These are phyloP conservation scores for Gibbula magus DNA, from an alignment of 2,888 invertebrate species.

Conservation along the genomic window DNA sequence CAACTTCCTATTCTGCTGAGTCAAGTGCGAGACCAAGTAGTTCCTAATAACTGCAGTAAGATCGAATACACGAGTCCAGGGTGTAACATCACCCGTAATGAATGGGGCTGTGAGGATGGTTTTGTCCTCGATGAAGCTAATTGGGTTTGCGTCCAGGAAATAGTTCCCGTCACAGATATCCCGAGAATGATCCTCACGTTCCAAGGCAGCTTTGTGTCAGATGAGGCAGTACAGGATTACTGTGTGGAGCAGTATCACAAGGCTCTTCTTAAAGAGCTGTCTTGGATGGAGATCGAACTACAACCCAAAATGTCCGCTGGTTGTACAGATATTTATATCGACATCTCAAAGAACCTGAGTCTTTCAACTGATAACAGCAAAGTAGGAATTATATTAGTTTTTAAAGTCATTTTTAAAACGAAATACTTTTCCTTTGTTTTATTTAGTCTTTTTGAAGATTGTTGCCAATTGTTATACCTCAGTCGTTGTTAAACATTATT, in stretches of 20 bases:
- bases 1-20: constrained; percentile 32
- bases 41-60: constrained; percentile 25
- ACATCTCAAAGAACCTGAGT: constrained; percentile 9
- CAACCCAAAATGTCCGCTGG: neutral
- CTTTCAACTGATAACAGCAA: neutral
- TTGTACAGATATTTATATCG: constrained; percentile 22
- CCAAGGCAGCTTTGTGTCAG: constrained; percentile 29
- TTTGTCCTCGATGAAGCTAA: constrained; percentile 24
- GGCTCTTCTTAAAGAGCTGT: neutral
- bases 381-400: neutral
- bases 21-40: constrained; percentile 24
- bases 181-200: constrained; percentile 39
- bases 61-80: constrained; percentile 28
- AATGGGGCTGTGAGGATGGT: constrained; percentile 38
- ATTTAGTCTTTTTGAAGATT: too few species aligned
- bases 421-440: neutral
- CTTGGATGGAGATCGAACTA: neutral
- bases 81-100: constrained; percentile 29
- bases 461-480: too few species aligned
- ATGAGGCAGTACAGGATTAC: neutral
- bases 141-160: constrained; percentile 23
- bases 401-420: neutral
- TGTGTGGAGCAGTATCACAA: constrained; percentile 18
- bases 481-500: too few species aligned
- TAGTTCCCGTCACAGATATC: constrained; percentile 28